phyloP scores from a whole-genome alignment of 1,140 invertebrate genomes.

The Lepidurus packardi region DNA sequence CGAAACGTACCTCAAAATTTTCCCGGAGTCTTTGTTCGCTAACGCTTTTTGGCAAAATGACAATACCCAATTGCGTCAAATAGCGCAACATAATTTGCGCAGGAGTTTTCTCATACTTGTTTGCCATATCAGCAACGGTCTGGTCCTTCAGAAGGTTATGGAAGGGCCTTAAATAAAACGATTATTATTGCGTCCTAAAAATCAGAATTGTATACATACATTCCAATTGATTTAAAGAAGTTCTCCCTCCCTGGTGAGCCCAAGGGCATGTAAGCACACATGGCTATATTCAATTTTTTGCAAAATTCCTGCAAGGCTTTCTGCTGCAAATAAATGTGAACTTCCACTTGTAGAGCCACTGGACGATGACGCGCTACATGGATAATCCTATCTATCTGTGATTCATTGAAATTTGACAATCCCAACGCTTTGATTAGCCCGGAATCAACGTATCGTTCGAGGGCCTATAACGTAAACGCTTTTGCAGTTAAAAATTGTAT shows the following conservation, averaged over 20 bases:
- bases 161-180: not conserved
- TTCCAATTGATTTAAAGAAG: constrained; percentile 10
- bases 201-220: not conserved
- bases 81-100: constrained; percentile 46
- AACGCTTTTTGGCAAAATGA: constrained; percentile 46
- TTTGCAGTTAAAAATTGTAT: constrained; percentile 47
- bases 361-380: constrained; percentile 49
- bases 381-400: constrained; percentile 47
- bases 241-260: constrained; percentile 39
- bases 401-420: constrained; percentile 49
- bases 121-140: constrained; percentile 35
- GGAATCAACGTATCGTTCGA: constrained; percentile 41
- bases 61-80: constrained; percentile 44
- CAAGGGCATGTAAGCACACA: constrained; percentile 49
- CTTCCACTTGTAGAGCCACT: constrained; percentile 46
- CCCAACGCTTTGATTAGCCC: constrained; percentile 48
- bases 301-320: constrained; percentile 45
- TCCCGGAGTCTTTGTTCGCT: constrained; percentile 41
- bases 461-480: constrained; percentile 36
- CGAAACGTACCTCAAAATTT: constrained; percentile 51
- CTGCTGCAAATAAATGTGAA: constrained; percentile 50
- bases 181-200: not conserved
- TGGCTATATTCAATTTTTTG: constrained; percentile 42
- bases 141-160: constrained; percentile 34
- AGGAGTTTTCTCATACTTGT: constrained; percentile 37